Evolutionary conservation across 2,888 invertebrate genomes (phyloP).

Genomic region (Tridacna crocea): DNA sequence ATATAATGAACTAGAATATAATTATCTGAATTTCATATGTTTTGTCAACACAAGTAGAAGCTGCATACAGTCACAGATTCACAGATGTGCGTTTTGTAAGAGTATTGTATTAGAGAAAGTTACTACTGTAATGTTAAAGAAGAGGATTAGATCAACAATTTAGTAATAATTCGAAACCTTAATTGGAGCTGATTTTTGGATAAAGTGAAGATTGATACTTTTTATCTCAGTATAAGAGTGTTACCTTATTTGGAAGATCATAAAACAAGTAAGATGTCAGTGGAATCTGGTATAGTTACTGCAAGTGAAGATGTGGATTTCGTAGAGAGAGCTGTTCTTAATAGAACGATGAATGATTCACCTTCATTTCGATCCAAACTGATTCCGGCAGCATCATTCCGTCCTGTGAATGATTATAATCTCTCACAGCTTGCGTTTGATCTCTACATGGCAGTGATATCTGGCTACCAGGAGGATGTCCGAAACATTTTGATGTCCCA

Average conservation of each 20-base stretch:
- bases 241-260: not conserved
- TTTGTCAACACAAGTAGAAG: too few relatives aligned
- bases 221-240: too few relatives aligned
- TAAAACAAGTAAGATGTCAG: constrained; percentile 33
- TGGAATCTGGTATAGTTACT: constrained; percentile 39
- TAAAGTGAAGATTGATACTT: too few relatives aligned
- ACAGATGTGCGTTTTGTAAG: too few relatives aligned
- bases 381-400: constrained; percentile 63
- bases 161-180: too few relatives aligned
- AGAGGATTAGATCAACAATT: too few relatives aligned
- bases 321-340: constrained; percentile 47
- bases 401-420: constrained; percentile 68
- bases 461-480: constrained; percentile 72
- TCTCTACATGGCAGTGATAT: constrained; percentile 73
- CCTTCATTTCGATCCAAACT: constrained; percentile 47
- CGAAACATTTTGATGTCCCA: constrained; percentile 75
- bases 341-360: constrained; percentile 47
- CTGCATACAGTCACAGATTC: too few relatives aligned
- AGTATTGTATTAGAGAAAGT: too few relatives aligned
- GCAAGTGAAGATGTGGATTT: constrained; percentile 35
- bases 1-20: too few relatives aligned
- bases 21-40: too few relatives aligned
- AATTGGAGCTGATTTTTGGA: too few relatives aligned
- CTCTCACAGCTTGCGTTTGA: constrained; percentile 77
- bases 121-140: too few relatives aligned